A percentile compares a stretch with the other conserved stretches of the same genome.
phyloP scores from a whole-genome alignment of 1,140 invertebrate genomes.

The Nomia melanderi region DNA sequence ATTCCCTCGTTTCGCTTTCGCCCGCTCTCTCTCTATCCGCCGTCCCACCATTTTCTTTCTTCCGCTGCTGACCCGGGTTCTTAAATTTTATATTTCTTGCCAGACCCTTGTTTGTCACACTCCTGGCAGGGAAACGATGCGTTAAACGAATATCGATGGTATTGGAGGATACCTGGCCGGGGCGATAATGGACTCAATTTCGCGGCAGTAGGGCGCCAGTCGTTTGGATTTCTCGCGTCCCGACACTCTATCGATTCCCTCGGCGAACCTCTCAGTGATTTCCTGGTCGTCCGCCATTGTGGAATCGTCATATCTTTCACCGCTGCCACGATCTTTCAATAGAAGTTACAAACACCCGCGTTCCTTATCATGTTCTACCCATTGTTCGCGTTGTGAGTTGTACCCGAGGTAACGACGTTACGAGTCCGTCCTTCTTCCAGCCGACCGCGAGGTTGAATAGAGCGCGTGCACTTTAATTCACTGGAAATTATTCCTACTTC shows the following conservation, averaged over 20 bases:
- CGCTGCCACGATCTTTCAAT: conserved; percentile 29
- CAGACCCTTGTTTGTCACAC: conserved; percentile 64
- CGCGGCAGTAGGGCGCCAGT: conserved; percentile 53
- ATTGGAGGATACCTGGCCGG: conserved; percentile 64
- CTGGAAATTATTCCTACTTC: too few species aligned
- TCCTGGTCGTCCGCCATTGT: conserved; percentile 53
- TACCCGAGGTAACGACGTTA: not conserved
- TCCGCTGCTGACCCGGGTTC: not conserved
- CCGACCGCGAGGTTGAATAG: conserved; percentile 7
- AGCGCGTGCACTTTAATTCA: not conserved
- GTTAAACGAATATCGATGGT: conserved; percentile 72
- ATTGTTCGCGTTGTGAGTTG: conserved; percentile 10
- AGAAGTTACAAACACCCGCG: conserved; percentile 33
- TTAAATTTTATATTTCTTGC: conserved; percentile 68
- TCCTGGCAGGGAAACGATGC: conserved; percentile 58
- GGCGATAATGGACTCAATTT: conserved; percentile 72
- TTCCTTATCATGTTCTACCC: conserved; percentile 23
- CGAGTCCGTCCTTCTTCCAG: not conserved
- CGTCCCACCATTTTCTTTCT: not conserved
- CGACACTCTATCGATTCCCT: conserved; percentile 59
- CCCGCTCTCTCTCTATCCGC: not conserved
- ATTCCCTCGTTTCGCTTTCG: not conserved
- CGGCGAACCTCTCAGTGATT: conserved; percentile 53
- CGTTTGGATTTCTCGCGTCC: conserved; percentile 61
- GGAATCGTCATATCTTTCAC: conserved; percentile 51